These are phyloP conservation scores for Drosophila burlai DNA, from an alignment of 1,140 invertebrate genomes.

Conservation along the genomic window DNA sequence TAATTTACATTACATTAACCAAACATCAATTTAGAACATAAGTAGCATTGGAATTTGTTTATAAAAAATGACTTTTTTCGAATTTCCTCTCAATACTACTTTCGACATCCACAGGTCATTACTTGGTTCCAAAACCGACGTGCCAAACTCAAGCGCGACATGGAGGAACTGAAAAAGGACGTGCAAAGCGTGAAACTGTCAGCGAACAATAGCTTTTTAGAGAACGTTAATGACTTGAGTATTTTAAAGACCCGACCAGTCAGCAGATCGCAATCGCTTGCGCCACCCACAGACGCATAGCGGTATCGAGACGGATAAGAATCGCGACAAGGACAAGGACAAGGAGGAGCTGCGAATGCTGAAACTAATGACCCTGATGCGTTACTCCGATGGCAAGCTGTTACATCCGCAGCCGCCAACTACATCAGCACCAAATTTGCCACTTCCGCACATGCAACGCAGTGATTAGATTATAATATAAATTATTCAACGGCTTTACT, in stretches of 20 bases:
- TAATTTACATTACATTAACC: no score
- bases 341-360: slow-evolving; percentile 75
- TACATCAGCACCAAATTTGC: slow-evolving; percentile 1
- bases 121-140: slow-evolving; percentile 99
- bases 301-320: slow-evolving; percentile 30
- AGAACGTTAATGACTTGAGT: slow-evolving; percentile 95
- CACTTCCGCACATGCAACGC: slow-evolving; percentile 14
- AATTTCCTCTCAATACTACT: not conserved
- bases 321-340: slow-evolving; percentile 53
- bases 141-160: slow-evolving; percentile 98
- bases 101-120: slow-evolving; percentile 87
- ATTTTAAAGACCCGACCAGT: slow-evolving; percentile 94
- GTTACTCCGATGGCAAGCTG: slow-evolving; percentile 74
- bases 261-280: slow-evolving; percentile 71
- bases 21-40: not conserved
- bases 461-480: slow-evolving; percentile 63
- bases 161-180: slow-evolving; percentile 99
- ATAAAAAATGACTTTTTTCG: not conserved
- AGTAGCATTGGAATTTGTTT: not conserved
- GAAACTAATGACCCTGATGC: slow-evolving; percentile 82
- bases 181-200: slow-evolving; percentile 95
- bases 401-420: slow-evolving; percentile 38
- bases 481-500: slow-evolving; percentile 31
- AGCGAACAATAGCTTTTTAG: slow-evolving; percentile 94
- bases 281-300: slow-evolving; percentile 36